These are phyloP conservation scores for Drosophila subobscura DNA, from an alignment of 1,140 invertebrate species.

Conservation along the genomic window DNA sequence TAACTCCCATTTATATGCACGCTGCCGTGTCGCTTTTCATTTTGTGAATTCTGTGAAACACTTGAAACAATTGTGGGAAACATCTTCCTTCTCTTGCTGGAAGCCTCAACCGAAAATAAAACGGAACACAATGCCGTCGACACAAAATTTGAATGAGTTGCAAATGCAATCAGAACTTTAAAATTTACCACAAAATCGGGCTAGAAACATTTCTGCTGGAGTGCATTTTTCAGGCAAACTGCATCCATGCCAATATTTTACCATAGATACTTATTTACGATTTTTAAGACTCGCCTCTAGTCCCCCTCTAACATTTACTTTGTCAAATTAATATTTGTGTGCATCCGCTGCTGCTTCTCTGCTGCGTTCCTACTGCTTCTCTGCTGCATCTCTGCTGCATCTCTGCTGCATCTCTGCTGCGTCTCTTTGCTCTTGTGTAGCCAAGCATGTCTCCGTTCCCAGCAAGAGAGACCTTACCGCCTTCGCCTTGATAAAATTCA, in stretches of 20 bases:
- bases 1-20: conserved; percentile 53
- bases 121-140: conserved; percentile 18
- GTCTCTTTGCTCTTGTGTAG: conserved; percentile 1
- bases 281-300: neutral
- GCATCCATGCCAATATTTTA: conserved; percentile 4
- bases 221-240: neutral
- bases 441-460: conserved; percentile 36
- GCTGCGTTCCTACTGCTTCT: neutral
- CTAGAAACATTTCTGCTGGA: neutral
- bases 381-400: too few species aligned
- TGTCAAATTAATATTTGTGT: conserved; percentile 37
- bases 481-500: conserved; percentile 48
- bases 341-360: conserved; percentile 8
- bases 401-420: too few species aligned
- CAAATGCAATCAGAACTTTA: conserved; percentile 9
- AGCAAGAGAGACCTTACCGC: conserved; percentile 26
- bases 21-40: conserved; percentile 18
- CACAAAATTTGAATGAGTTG: conserved; percentile 27
- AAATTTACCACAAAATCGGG: conserved; percentile 11
- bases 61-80: conserved; percentile 59
- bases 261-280: conserved; percentile 19
- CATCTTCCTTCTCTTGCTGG: too few species aligned
- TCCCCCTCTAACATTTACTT: conserved; percentile 6
- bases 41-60: conserved; percentile 49
- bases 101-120: conserved; percentile 7